Evolutionary conservation across 2,888 invertebrate genomes (phyloP), one percentile per base, ranked within the genome.

Genomic region (Pachydiplax longipennis): DNA sequence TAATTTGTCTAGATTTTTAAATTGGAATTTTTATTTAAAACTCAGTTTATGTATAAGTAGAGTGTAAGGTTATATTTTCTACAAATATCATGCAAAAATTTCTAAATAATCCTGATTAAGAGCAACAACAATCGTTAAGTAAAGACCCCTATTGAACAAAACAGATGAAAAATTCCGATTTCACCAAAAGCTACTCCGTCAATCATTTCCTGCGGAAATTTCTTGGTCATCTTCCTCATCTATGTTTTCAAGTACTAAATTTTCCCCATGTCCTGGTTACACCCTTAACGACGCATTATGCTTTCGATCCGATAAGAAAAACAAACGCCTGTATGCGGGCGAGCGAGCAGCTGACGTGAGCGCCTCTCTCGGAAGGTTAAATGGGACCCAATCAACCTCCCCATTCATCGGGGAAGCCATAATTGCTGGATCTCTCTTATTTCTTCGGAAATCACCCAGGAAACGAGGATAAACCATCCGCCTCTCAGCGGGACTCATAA

Each of bases 221-320:
- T 31, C 31, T 73, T 3, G 73, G 3, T 31, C 25, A 73, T 73
- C 73, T 12, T 65, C 22, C 65, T n/a, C n/a, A 3, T 22, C n/a
- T 12, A 31, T 25, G 25, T 73, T 73, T 73, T 31, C 73, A 73
- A 73, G 73, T 31, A 31, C 73, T 73, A 12, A 73, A 73, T 73
- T 73, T 31, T 31, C 31, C 31, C 73, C 73, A 8, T 31, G 31
- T 73, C 31, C 73, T 12, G 73, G 73, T 31, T 73, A 73, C 73
- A 73, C 73, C 73, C 73, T 73, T 73, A 73, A 73, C 73, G 73
- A 73, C 73, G 73, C 73, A 73, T 73, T 73, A 73, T 73, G 73
- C 73, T 73, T 31, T 5, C 73, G 73, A 73, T 25, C 25, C 10
- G 73, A 73, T 73, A 73, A 73, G 73, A 18, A 73, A 73, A 73